Evolutionary conservation across 2,888 invertebrate species (phyloP).

Genomic region (Zeuzera pyrina): DNA sequence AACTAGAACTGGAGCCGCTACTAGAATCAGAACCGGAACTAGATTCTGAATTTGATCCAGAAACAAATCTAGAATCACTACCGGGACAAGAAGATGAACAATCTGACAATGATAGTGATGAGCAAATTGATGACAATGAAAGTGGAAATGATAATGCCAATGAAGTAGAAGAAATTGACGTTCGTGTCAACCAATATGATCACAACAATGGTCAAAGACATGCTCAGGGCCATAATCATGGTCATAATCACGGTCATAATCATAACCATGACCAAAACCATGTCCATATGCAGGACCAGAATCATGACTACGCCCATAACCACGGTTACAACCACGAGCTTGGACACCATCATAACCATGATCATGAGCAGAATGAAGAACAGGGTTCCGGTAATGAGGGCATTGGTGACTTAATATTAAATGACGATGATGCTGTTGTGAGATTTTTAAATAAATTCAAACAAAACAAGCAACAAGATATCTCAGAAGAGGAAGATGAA

Average conservation of each 20-base stretch:
- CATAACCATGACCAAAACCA: constrained; percentile 4
- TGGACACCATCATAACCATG: constrained; percentile 2
- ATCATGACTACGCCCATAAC: neutral
- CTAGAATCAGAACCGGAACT: constrained; percentile 9
- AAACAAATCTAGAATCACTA: constrained; percentile 6
- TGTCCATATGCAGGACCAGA: constrained; percentile 3
- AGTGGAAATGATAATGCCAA: neutral
- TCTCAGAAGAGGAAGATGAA: constrained; percentile 14
- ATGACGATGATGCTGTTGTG: constrained; percentile 4
- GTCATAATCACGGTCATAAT: neutral
- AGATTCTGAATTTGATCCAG: constrained; percentile 8
- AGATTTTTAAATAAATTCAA: constrained; percentile 3
- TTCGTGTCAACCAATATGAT: neutral
- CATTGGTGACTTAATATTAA: constrained; percentile 1
- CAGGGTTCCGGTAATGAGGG: constrained; percentile 12
- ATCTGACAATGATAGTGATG: neutral
- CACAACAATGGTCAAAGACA: neutral
- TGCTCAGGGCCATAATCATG: neutral
- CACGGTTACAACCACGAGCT: neutral
- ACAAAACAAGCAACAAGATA: constrained; percentile 4
- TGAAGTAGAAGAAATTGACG: neutral
- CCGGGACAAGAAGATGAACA: too few relatives aligned
- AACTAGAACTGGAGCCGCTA: constrained; percentile 35
- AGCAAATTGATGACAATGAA: neutral
- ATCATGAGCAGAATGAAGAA: constrained; percentile 5